These are phyloP conservation scores for Sialis lutaria DNA, from an alignment of 2,888 invertebrate species.

Conservation along the genomic window DNA sequence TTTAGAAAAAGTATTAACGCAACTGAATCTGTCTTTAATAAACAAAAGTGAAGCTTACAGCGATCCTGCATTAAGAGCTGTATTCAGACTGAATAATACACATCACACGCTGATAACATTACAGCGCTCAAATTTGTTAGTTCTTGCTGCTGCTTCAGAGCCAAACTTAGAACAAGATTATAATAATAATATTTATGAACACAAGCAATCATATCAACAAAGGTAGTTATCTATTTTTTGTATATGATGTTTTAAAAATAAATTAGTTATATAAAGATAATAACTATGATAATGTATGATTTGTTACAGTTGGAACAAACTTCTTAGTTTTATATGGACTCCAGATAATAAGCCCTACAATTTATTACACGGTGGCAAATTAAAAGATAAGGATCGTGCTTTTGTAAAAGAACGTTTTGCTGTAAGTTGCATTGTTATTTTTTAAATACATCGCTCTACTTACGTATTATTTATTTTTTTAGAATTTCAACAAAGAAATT, in stretches of 20 bases:
- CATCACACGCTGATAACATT: conserved; percentile 88
- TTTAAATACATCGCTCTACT: background rate
- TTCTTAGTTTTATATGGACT: conserved; percentile 54
- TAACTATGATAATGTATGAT: conserved; percentile 13
- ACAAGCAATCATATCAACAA: conserved; percentile 55
- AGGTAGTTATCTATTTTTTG: conserved; percentile 25
- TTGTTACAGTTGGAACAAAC: conserved; percentile 61
- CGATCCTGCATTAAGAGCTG: conserved; percentile 68
- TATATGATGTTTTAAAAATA: background rate
- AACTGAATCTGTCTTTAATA: conserved; percentile 73
- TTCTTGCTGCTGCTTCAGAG: conserved; percentile 64
- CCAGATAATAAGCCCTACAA: conserved; percentile 48
- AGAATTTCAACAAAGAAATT: conserved; percentile 93
- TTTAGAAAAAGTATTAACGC: conserved; percentile 73
- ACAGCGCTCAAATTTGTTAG: conserved; percentile 67
- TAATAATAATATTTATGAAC: conserved; percentile 68
- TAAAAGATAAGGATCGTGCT: conserved; percentile 74
- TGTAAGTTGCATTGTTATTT: conserved; percentile 33
- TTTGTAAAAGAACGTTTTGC: conserved; percentile 78
- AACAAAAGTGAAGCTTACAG: conserved; percentile 86
- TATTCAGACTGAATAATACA: conserved; percentile 88
- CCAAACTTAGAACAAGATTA: conserved; percentile 76
- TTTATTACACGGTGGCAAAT: conserved; percentile 37
- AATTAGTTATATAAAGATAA: conserved; percentile 7
- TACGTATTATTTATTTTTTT: conserved; percentile 12